Conservation (phyloP, 2,888 invertebrate genomes). For the Rhamphomyia laevipes region DNA sequence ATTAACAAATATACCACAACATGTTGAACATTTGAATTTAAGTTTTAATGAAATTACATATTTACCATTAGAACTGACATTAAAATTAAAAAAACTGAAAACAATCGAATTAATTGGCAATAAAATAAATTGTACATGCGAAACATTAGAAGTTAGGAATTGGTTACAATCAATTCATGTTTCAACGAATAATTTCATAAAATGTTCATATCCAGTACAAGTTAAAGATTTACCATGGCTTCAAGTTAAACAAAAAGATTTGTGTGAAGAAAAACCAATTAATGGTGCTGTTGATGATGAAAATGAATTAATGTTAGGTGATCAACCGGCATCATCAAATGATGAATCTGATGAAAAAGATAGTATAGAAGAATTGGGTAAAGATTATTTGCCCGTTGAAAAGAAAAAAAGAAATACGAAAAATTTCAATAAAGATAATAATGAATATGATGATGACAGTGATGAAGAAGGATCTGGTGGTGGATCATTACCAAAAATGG, state of each 20-base stretch:
- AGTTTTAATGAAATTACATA: slow-evolving; percentile 48
- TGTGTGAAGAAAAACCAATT: slow-evolving; percentile 29
- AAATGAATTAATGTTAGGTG: slow-evolving; percentile 52
- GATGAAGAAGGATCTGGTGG: slow-evolving; percentile 32
- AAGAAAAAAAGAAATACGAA: slow-evolving; percentile 16
- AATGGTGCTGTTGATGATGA: slow-evolving; percentile 24
- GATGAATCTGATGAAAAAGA: slow-evolving; percentile 30
- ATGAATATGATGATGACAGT: slow-evolving; percentile 16
- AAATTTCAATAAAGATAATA: background rate
- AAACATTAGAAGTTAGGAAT: slow-evolving; percentile 51
- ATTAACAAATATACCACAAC: slow-evolving; percentile 42
- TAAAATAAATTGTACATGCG: slow-evolving; percentile 57
- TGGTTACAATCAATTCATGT: slow-evolving; percentile 44
- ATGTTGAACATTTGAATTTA: slow-evolving; percentile 50
- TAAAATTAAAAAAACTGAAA: slow-evolving; percentile 42
- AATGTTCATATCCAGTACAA: slow-evolving; percentile 44
- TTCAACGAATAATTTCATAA: slow-evolving; percentile 41
- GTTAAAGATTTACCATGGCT: slow-evolving; percentile 44
- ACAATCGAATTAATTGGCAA: slow-evolving; percentile 56
- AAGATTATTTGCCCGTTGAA: slow-evolving; percentile 27
- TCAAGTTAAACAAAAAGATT: slow-evolving; percentile 44
- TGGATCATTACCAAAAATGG: slow-evolving; percentile 22
- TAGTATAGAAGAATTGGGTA: slow-evolving; percentile 31
- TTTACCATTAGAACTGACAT: slow-evolving; percentile 46
- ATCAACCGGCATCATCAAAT: slow-evolving; percentile 43